phyloP scores from a whole-genome alignment of 2,888 invertebrate genomes.

The Lithophane leautieri region DNA sequence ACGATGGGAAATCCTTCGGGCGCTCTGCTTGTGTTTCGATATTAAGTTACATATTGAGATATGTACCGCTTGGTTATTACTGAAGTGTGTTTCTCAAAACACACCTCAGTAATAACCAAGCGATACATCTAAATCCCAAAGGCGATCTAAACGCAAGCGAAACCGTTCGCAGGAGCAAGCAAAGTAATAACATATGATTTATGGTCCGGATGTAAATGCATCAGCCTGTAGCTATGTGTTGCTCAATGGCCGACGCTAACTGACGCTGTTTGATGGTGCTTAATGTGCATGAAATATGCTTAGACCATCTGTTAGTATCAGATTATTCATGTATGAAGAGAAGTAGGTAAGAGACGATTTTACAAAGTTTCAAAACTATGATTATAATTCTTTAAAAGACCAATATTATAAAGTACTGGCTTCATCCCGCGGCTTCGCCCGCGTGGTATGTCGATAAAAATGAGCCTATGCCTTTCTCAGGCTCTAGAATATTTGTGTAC shows the following conservation, averaged over 20 bases:
- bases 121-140: constrained; percentile 46
- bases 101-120: constrained; percentile 31
- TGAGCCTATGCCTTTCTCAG: too few species aligned
- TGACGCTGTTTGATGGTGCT: constrained; percentile 3
- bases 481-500: too few species aligned
- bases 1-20: too few species aligned
- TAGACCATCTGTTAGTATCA: neutral
- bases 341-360: neutral
- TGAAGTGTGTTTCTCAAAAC: too few species aligned
- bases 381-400: too few species aligned
- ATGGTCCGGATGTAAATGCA: constrained; percentile 51
- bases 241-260: constrained; percentile 30
- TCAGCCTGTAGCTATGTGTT: constrained; percentile 9
- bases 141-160: constrained; percentile 22
- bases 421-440: too few species aligned
- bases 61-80: too few species aligned
- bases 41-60: too few species aligned
- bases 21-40: too few species aligned
- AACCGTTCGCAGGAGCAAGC: constrained; percentile 27
- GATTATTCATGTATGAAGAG: neutral
- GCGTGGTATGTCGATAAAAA: too few species aligned
- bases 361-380: too few species aligned
- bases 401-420: too few species aligned
- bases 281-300: constrained; percentile 22
- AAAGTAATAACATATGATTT: constrained; percentile 61